Percentiles rank a stretch among this genome's conserved stretches.
Evolutionary conservation across 64 coral and sea anemone species (phyloP).

Genomic region (Pocillopora verrucosa): DNA sequence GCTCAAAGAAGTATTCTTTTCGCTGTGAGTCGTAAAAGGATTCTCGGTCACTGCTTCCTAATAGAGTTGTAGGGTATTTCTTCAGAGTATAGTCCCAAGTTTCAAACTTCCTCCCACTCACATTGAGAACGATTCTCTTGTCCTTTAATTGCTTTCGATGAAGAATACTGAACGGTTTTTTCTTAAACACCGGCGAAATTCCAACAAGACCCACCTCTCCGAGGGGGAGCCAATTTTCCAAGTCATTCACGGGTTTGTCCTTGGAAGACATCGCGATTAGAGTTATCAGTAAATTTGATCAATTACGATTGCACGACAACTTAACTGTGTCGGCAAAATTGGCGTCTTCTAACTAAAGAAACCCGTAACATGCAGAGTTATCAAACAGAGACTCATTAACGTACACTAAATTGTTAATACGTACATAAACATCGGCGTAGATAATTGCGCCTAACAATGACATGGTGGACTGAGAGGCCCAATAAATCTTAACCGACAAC

Average conservation of each 20-base stretch:
- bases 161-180: conserved; percentile 31
- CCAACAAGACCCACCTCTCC: conserved; percentile 61
- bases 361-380: neutral
- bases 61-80: conserved; percentile 75
- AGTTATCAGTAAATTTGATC: neutral
- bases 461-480: neutral
- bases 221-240: conserved; percentile 57
- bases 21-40: conserved; percentile 62
- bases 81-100: conserved; percentile 88
- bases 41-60: conserved; percentile 60
- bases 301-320: neutral
- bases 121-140: conserved; percentile 77
- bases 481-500: neutral
- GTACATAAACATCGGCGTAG: conserved; percentile 13
- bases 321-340: neutral
- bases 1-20: conserved; percentile 78
- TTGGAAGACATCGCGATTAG: neutral
- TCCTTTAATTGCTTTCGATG: conserved; percentile 59
- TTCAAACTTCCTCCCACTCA: conserved; percentile 86
- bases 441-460: neutral
- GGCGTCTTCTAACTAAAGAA: neutral
- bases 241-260: neutral
- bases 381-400: conserved; percentile 13
- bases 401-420: conserved; percentile 33
- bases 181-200: conserved; percentile 57